Evolutionary conservation across 2,797 vertebrate species (phyloP), one percentile per base, ranked within the genome.

Genomic region (Meda fulgida): DNA sequence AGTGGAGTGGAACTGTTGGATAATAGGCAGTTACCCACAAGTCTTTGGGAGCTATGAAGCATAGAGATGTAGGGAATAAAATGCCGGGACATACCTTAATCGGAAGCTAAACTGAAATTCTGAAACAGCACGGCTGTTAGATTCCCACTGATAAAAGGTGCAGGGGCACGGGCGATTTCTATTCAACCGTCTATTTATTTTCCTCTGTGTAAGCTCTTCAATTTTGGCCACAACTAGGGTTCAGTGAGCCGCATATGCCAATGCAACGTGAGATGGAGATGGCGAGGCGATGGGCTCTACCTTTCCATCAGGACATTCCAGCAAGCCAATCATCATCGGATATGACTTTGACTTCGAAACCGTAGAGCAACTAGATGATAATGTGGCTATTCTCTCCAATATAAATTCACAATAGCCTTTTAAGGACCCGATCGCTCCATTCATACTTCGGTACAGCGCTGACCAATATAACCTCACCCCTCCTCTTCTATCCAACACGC

Each of bases 21-120:
- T 99, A 99, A 99, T 99, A 99, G 98, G 97, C 97, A 98, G 97
- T 99, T 99, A 97, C 97, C 96, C 96, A 97, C 96, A 97, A 98
- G 97, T 97, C 97, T 96, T 96, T 94, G 96, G 98, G 97, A 96
- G 96, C 96, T 96, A 94, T 96, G 97, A 97, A 97, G 97, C 94
- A 94, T 97, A 98, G 97, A 99, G 96, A 97, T 97, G 98, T 98
- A 97, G 97, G 97, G 96, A 96, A 96, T 96, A 97, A 98, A 98
- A 98, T 94, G 96, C 96, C 96, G 92, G 96, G 97, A 98, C 98
- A 97, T 97, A 97, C 97, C 97, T 97, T 98, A 99, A 98, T 99
- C 98, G 97, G 97, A 98, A 97, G 97, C 97, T 97, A 97, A 97
- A 96, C 96, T 95, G 92, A 97, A 97, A 97, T 97, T 97, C 96